Percentiles rank a stretch among this genome's conserved stretches.
Conservation (phyloP, 2,797 vertebrate genomes). For the Carcharodon carcharias region DNA sequence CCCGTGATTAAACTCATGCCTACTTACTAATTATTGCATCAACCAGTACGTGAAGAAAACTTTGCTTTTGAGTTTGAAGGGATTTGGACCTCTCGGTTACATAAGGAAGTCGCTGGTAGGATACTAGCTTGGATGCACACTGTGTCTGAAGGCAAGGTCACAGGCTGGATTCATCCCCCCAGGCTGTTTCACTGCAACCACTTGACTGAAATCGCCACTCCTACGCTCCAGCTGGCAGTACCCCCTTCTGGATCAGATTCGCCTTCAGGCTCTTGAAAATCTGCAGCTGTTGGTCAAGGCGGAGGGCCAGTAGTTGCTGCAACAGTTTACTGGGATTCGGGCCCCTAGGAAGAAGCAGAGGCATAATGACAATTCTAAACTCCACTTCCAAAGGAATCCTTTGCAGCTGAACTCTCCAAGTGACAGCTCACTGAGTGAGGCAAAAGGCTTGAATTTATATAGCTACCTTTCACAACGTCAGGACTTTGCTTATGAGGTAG, state of each 20-base stretch:
- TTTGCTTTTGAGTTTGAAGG: not conserved
- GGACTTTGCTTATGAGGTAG: not conserved
- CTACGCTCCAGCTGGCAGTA: slow-evolving; percentile 60
- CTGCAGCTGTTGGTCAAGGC: slow-evolving; percentile 86
- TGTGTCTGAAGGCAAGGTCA: slow-evolving; percentile 1
- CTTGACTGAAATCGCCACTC: slow-evolving; percentile 42
- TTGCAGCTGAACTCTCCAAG: not conserved
- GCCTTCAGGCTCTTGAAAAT: slow-evolving; percentile 89
- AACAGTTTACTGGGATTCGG: slow-evolving; percentile 90
- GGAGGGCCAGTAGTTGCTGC: slow-evolving; percentile 89
- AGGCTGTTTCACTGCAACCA: slow-evolving; percentile 43
- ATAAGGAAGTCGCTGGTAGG: not conserved
- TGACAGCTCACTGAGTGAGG: not conserved
- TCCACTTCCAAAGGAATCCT: not conserved
- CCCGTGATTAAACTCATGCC: not conserved
- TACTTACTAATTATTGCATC: not conserved
- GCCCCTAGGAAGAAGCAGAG: slow-evolving; percentile 62
- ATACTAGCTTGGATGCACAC: not conserved
- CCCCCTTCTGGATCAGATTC: slow-evolving; percentile 78
- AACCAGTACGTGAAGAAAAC: not conserved
- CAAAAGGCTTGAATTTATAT: not conserved
- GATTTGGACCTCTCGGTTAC: not conserved
- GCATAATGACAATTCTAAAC: not conserved
- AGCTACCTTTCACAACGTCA: not conserved
- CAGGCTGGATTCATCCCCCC: slow-evolving; percentile 40